Percentiles rank a stretch among this genome's conserved stretches.
Evolutionary conservation across 1,140 invertebrate species (phyloP).

Genomic region (Diabrotica undecimpunctata): DNA sequence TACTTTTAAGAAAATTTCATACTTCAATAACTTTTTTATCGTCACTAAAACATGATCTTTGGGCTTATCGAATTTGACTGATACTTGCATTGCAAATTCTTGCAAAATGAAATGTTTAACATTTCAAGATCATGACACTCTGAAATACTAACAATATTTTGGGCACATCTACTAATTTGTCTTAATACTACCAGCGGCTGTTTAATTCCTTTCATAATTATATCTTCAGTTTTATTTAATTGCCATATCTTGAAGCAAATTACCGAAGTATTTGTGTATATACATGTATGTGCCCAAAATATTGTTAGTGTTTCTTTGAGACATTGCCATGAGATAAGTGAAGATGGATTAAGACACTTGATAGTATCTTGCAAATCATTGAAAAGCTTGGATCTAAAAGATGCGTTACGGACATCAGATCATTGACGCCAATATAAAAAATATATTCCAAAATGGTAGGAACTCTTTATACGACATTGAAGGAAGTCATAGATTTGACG

Average conservation of each 20-base stretch:
- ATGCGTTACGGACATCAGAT: not conserved
- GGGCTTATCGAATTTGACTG: not conserved
- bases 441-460: not conserved
- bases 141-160: too few relatives aligned
- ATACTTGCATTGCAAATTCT: not conserved
- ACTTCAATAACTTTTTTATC: not conserved
- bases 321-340: not conserved
- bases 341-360: not conserved
- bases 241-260: slow-evolving; percentile 17
- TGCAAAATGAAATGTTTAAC: not conserved
- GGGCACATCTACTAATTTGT: slow-evolving; percentile 12
- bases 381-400: not conserved
- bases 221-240: slow-evolving; percentile 1
- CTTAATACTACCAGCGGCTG: slow-evolving; percentile 11
- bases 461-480: not conserved
- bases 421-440: not conserved
- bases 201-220: slow-evolving; percentile 2
- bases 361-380: not conserved
- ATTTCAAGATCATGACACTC: not conserved
- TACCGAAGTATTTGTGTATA: not conserved
- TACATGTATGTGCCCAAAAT: too few relatives aligned
- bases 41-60: not conserved
- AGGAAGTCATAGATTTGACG: not conserved
- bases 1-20: not conserved
- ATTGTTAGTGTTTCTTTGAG: not conserved